Evolutionary conservation across 2,888 invertebrate genomes (phyloP).

Genomic region (Muschampia plurimacula): DNA sequence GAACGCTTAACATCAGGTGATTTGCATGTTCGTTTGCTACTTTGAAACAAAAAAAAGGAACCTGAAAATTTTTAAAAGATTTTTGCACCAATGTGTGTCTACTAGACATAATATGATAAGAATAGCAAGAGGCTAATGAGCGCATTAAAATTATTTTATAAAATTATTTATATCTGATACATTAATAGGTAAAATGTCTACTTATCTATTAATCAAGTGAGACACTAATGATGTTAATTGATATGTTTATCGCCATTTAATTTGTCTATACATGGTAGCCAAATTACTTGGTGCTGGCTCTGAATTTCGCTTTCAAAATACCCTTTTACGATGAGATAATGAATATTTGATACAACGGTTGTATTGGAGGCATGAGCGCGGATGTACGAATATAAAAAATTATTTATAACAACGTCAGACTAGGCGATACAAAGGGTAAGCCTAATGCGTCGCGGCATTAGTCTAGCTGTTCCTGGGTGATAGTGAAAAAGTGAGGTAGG

Average conservation of each 20-base stretch:
- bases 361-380: constrained; percentile 61
- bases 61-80: too few relatives aligned
- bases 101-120: too few relatives aligned
- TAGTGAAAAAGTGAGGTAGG: too few relatives aligned
- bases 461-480: too few relatives aligned
- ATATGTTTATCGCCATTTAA: constrained; percentile 56
- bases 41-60: too few relatives aligned
- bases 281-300: constrained; percentile 59
- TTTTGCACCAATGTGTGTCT: too few relatives aligned
- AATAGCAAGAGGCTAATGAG: too few relatives aligned
- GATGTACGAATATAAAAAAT: constrained; percentile 31
- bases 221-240: constrained; percentile 47
- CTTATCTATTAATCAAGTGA: constrained; percentile 43
- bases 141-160: too few relatives aligned
- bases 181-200: not conserved
- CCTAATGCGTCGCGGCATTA: not conserved
- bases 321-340: constrained; percentile 71
- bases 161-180: not conserved
- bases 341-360: constrained; percentile 77
- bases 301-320: constrained; percentile 51
- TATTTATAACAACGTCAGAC: too few relatives aligned
- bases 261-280: constrained; percentile 59
- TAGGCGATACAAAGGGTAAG: too few relatives aligned
- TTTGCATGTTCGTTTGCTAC: too few relatives aligned
- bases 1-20: too few relatives aligned